Conservation (phyloP, 2,797 vertebrate species). For the Macropodus opercularis region DNA sequence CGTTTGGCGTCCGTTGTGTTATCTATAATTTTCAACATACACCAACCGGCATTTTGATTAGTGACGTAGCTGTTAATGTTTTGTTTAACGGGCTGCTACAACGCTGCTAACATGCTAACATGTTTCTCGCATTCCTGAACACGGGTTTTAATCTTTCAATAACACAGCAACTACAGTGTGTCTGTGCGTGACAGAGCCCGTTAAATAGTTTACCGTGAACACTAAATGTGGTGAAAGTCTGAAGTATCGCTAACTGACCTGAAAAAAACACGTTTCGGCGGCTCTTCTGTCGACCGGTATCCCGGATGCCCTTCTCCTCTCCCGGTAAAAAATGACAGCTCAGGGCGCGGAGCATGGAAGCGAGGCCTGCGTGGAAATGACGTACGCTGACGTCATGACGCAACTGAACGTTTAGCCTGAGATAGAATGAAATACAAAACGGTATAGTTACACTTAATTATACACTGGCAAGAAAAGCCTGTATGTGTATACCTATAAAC, state of each 20-base stretch:
- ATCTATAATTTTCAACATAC: accelerated
- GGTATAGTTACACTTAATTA: no score
- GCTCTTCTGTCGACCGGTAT: slow-evolving; percentile 39
- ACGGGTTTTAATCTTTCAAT: not conserved
- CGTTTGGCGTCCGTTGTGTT: accelerated
- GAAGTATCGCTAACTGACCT: slow-evolving; percentile 39
- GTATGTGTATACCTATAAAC: no score
- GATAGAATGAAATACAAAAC: no score
- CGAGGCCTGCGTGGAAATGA: slow-evolving; percentile 25
- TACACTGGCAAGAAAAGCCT: no score
- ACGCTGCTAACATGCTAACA: slow-evolving; percentile 55
- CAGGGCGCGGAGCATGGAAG: slow-evolving; percentile 14
- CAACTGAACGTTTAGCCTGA: no score
- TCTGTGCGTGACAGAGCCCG: accelerated
- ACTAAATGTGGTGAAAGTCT: not conserved
- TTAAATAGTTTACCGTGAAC: not conserved
- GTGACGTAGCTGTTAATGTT: not conserved
- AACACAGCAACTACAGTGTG: accelerated
- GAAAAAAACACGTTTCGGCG: slow-evolving; percentile 15
- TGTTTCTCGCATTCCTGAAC: slow-evolving; percentile 13
- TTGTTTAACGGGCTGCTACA: slow-evolving; percentile 7
- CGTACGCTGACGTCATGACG: slow-evolving; percentile 45
- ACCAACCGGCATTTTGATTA: not conserved
- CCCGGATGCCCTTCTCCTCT: slow-evolving; percentile 71
- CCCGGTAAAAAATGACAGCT: slow-evolving; percentile 66